phyloP scores from a whole-genome alignment of 1,140 invertebrate species.

The Diabrotica undecimpunctata region DNA sequence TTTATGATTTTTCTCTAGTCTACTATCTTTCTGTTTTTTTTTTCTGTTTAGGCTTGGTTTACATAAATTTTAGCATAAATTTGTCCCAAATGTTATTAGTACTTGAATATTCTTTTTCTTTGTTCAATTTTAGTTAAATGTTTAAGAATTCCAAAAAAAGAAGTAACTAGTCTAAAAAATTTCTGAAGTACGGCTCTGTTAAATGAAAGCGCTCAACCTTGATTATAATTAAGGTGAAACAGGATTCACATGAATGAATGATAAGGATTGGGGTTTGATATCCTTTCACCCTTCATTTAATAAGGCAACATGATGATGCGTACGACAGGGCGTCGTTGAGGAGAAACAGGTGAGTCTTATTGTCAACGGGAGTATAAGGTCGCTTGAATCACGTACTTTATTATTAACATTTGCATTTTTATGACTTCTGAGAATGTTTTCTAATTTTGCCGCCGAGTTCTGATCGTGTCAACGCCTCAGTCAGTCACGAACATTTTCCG shows the following conservation, averaged over 20 bases:
- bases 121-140: too few species aligned
- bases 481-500: too few species aligned
- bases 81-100: too few species aligned
- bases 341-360: slow-evolving; percentile 4
- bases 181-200: too few species aligned
- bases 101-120: too few species aligned
- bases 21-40: too few species aligned
- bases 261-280: slow-evolving; percentile 3
- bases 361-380: neutral
- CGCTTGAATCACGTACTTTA: slow-evolving; percentile 9
- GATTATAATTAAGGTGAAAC: slow-evolving; percentile 14
- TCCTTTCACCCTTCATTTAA: neutral
- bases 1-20: too few species aligned
- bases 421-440: slow-evolving; percentile 7
- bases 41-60: too few species aligned
- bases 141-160: too few species aligned
- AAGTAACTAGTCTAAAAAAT: too few species aligned
- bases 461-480: slow-evolving; percentile 6
- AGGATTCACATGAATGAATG: slow-evolving; percentile 4
- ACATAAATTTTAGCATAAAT: too few species aligned
- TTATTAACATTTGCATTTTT: slow-evolving; percentile 9
- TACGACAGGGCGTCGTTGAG: neutral
- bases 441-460: neutral
- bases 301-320: neutral
- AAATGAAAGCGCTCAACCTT: neutral